phyloP scores from a whole-genome alignment of 2,113 vertebrate genomes.

The Plecturocebus donacophilus region DNA sequence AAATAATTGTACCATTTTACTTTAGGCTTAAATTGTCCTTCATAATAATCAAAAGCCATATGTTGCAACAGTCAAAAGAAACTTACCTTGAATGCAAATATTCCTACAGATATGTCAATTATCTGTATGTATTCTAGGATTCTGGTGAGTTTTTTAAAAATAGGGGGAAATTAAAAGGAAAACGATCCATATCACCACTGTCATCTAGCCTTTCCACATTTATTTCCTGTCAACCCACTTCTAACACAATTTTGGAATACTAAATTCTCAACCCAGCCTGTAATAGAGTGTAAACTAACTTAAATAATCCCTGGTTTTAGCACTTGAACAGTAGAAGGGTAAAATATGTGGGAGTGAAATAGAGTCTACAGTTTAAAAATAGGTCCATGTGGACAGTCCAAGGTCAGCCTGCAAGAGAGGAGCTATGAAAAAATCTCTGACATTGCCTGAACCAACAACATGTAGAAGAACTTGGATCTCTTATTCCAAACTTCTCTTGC shows the following conservation, averaged over 20 bases:
- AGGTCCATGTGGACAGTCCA: conserved; percentile 57
- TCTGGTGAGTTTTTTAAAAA: background rate
- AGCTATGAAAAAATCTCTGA: conserved; percentile 75
- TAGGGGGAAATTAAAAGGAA: background rate
- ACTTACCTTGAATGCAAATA: background rate
- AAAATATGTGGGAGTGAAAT: conserved; percentile 48
- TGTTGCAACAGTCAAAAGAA: background rate
- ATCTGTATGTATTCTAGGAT: background rate
- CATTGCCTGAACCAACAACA: conserved; percentile 76
- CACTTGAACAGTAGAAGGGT: conserved; percentile 55
- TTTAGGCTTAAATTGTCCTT: background rate
- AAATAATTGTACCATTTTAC: background rate
- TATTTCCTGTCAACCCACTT: background rate
- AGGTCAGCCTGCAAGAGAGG: conserved; percentile 65
- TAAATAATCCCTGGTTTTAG: conserved; percentile 74
- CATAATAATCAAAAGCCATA: background rate
- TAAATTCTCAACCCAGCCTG: conserved; percentile 59
- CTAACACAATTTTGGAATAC: conserved; percentile 1
- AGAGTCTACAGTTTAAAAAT: conserved; percentile 69
- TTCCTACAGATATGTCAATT: background rate
- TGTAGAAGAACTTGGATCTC: conserved; percentile 76
- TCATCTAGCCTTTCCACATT: background rate
- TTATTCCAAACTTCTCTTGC: conserved; percentile 71
- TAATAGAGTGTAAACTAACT: conserved; percentile 44
- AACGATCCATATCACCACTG: background rate